Evolutionary conservation across 2,888 invertebrate genomes (phyloP).

Genomic region (Nemoura dubitans): DNA sequence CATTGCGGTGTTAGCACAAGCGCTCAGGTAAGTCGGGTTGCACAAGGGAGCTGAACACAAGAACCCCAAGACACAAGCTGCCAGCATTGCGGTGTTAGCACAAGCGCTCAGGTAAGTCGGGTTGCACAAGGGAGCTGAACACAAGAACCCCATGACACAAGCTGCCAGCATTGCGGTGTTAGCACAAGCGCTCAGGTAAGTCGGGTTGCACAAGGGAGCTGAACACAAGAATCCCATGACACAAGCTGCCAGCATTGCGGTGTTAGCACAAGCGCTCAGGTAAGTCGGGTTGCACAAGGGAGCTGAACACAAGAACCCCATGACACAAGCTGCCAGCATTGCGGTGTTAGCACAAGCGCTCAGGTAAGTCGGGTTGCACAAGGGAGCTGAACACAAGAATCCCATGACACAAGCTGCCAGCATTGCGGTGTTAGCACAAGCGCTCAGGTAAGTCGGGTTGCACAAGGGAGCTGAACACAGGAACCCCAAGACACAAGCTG

Average conservation of each 20-base stretch:
- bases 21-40: slow-evolving; percentile 77
- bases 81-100: slow-evolving; percentile 79
- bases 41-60: slow-evolving; percentile 94
- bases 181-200: slow-evolving; percentile 74
- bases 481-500: slow-evolving; percentile 85
- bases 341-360: slow-evolving; percentile 75
- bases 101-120: slow-evolving; percentile 77
- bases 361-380: slow-evolving; percentile 63
- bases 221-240: slow-evolving; percentile 97
- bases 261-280: slow-evolving; percentile 78
- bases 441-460: slow-evolving; percentile 66
- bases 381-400: slow-evolving; percentile 95
- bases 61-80: slow-evolving; percentile 93
- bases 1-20: slow-evolving; percentile 76
- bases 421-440: slow-evolving; percentile 68
- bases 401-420: slow-evolving; percentile 78
- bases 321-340: slow-evolving; percentile 67
- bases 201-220: slow-evolving; percentile 75
- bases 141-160: slow-evolving; percentile 96
- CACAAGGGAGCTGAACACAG: slow-evolving; percentile 93
- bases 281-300: slow-evolving; percentile 71
- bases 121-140: slow-evolving; percentile 90
- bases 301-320: slow-evolving; percentile 95
- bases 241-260: slow-evolving; percentile 55
- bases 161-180: slow-evolving; percentile 81